Conservation (phyloP, 1,140 invertebrate genomes). For the Eumeta japonica region DNA sequence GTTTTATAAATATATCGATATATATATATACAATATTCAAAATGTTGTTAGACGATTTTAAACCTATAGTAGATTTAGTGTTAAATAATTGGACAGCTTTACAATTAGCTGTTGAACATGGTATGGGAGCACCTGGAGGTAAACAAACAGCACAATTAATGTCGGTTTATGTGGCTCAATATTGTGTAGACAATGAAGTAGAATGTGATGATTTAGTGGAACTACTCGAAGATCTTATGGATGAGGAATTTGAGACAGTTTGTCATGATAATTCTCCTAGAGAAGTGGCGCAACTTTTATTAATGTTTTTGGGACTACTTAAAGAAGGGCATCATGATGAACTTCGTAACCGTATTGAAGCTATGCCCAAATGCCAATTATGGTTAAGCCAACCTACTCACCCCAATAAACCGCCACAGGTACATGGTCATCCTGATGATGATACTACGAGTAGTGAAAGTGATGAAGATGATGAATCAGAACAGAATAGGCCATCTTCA, state of each 20-base stretch:
- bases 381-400: constrained; percentile 46
- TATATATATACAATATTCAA: too few relatives aligned
- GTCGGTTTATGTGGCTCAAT: constrained; percentile 61
- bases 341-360: constrained; percentile 30
- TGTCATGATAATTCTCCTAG: constrained; percentile 65
- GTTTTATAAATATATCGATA: too few relatives aligned
- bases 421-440: constrained; percentile 9
- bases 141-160: constrained; percentile 62
- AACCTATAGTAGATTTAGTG: constrained; percentile 60
- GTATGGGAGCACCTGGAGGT: constrained; percentile 63
- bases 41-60: constrained; percentile 54
- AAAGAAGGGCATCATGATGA: constrained; percentile 45
- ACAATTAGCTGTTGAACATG: constrained; percentile 65
- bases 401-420: constrained; percentile 44
- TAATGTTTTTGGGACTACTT: constrained; percentile 31
- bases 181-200: constrained; percentile 60
- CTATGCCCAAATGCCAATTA: constrained; percentile 42
- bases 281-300: constrained; percentile 37
- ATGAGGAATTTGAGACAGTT: constrained; percentile 65
- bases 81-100: constrained; percentile 67
- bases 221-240: constrained; percentile 63
- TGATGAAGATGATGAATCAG: too few relatives aligned
- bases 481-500: too few relatives aligned
- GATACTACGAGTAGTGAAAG: not conserved
- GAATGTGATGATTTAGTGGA: constrained; percentile 60